Percentiles rank a stretch among this genome's conserved stretches.
Conservation (phyloP, 2,888 invertebrate species). For the Perizoma flavofasciatum region DNA sequence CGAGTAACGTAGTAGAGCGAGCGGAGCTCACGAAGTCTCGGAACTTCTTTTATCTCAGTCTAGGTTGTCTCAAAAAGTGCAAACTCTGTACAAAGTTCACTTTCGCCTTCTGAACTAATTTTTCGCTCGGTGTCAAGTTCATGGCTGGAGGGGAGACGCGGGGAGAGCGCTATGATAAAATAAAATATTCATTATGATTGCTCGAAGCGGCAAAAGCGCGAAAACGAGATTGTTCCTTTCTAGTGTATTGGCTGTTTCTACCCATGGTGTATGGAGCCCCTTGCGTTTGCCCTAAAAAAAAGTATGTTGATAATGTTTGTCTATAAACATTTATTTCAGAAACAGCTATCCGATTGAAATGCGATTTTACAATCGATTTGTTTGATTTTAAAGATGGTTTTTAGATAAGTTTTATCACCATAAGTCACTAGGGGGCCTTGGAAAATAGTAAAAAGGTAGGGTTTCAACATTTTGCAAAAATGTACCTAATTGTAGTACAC, state of each 20-base stretch:
- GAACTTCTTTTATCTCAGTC: conserved; percentile 79
- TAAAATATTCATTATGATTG: conserved; percentile 84
- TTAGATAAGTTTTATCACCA: too few relatives aligned
- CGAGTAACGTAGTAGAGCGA: conserved; percentile 32
- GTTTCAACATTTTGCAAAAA: too few relatives aligned
- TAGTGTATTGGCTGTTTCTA: conserved; percentile 48
- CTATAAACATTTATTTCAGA: too few relatives aligned
- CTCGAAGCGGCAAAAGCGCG: conserved; percentile 76
- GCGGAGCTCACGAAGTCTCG: conserved; percentile 41
- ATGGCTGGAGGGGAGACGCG: conserved; percentile 58
- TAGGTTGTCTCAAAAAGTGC: conserved; percentile 80
- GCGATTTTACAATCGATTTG: too few relatives aligned
- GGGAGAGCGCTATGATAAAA: conserved; percentile 74
- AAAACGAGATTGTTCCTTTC: conserved; percentile 50
- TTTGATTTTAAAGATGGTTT: too few relatives aligned
- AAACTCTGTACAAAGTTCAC: conserved; percentile 81
- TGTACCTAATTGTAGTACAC: too few relatives aligned
- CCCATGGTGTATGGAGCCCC: too few relatives aligned
- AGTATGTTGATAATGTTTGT: too few relatives aligned
- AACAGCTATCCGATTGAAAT: too few relatives aligned
- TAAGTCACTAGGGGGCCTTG: too few relatives aligned
- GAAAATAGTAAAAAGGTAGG: too few relatives aligned
- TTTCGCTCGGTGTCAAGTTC: conserved; percentile 83
- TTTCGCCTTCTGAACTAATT: conserved; percentile 83
- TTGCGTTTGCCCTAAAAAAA: too few relatives aligned